A percentile compares a stretch with the other conserved stretches of the same genome.
These are phyloP conservation scores for Drosophila dunni DNA, from an alignment of 1,140 invertebrate species.

Conservation along the genomic window DNA sequence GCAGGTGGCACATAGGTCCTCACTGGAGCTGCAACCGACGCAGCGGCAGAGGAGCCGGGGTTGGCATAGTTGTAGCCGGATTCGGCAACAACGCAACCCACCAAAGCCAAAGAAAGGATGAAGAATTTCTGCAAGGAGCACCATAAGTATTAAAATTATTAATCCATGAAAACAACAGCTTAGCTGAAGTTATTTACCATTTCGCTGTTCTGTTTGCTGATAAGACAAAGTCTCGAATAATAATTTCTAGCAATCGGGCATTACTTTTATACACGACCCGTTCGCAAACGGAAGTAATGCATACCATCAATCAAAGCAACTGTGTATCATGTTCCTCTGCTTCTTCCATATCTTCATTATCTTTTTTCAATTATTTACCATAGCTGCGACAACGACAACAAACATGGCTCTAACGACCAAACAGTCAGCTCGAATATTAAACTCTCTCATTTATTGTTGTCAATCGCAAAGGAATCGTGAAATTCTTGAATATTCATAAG, in stretches of 20 bases:
- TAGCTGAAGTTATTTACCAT: conserved; percentile 56
- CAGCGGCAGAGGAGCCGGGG: conserved; percentile 47
- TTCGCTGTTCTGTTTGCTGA: conserved; percentile 55
- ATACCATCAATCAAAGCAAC: conserved; percentile 69
- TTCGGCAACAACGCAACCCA: conserved; percentile 60
- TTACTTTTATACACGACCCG: conserved; percentile 65
- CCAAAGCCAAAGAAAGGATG: conserved; percentile 61
- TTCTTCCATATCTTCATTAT: conserved; percentile 13
- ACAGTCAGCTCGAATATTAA: background rate
- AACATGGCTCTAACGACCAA: conserved; percentile 4
- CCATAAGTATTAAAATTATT: background rate
- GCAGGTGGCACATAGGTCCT: conserved; percentile 47
- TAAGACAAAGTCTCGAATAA: conserved; percentile 64
- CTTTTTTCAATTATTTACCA: conserved; percentile 51
- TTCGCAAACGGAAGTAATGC: conserved; percentile 66
- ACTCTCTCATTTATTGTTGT: conserved; percentile 37
- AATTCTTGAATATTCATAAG: conserved; percentile 36
- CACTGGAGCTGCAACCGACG: conserved; percentile 57
- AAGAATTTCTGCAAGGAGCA: conserved; percentile 55
- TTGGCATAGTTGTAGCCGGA: conserved; percentile 68
- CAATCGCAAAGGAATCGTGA: conserved; percentile 20
- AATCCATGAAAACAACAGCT: conserved; percentile 6
- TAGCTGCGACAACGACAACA: conserved; percentile 34
- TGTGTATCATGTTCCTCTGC: conserved; percentile 40
- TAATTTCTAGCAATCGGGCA: conserved; percentile 38